Evolutionary conservation across 2,888 invertebrate species (phyloP), one percentile per base, ranked within the genome.

Genomic region (Yponomeuta cagnagella): DNA sequence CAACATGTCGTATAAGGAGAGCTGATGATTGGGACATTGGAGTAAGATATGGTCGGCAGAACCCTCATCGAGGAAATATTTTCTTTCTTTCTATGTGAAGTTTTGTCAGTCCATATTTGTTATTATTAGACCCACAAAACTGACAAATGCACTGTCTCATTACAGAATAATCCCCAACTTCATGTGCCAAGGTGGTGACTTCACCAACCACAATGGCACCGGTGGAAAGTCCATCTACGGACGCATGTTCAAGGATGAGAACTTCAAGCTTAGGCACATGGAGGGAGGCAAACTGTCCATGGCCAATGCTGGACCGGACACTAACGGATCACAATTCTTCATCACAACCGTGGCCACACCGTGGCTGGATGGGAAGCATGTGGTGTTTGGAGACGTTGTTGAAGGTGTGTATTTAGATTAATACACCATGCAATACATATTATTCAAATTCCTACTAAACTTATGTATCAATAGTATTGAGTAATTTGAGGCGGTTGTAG

Each of bases 261-360:
- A 98, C 93, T 98, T 98, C 93, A 92, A 92, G 70, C 91, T 97
- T 85, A 96, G 96, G 88, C 98, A 98, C 88, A 95, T 95, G 70
- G 96, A 95, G 74, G 94, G 96, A 72, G 97, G 97, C 82, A 93
- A 95, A 72, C 90, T 97, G 82, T 97, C 97, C 10, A 97, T 97
- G 97, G 97, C 97, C 68, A 97, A 97, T 82, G 96, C 97, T 79
- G 97, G 97, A 64, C 95, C 96, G 65, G 95, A 97, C 86, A 97
- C 97, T 77, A 98, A 98, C 84, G 97, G 97, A 71, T 97, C 97
- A 74, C 97, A 98, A 87, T 98, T 98, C 93, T 98, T 98, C 89
- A 94, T 98, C 80, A 96, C 97, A 76, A 96, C 96, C 74, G 96
- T 95, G 43, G 96, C 96, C 87, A 98, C 97, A 43, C 89, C 94